phyloP scores from a whole-genome alignment of 1,140 invertebrate species.

The Drosophila willistoni region DNA sequence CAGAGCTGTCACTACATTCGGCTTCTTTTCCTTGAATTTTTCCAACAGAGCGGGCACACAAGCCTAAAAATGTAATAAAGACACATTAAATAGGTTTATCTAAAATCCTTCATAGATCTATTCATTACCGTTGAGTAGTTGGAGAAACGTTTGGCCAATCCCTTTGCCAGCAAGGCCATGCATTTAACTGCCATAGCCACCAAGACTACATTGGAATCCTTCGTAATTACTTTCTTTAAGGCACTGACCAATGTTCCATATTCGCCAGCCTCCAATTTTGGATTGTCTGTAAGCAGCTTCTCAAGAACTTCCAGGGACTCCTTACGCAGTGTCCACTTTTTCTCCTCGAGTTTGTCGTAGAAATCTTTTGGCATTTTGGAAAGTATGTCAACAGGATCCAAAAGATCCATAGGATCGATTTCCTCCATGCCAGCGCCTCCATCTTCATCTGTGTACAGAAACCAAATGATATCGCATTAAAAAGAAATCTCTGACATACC shows the following conservation, averaged over 20 bases:
- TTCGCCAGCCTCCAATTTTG: constrained; percentile 95
- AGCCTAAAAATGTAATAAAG: constrained; percentile 69
- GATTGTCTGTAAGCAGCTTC: constrained; percentile 89
- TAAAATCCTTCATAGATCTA: not conserved
- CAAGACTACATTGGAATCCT: constrained; percentile 98
- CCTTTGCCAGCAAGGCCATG: constrained; percentile 91
- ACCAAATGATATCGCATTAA: not conserved
- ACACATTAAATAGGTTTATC: not conserved
- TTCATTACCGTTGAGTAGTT: constrained; percentile 88
- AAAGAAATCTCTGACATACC: not conserved
- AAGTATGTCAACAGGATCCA: constrained; percentile 96
- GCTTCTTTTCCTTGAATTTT: constrained; percentile 99
- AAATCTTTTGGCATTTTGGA: constrained; percentile 97
- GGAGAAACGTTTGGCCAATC: constrained; percentile 94
- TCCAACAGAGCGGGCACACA: constrained; percentile 93
- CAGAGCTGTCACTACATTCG: constrained; percentile 92
- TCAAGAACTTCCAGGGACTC: constrained; percentile 94
- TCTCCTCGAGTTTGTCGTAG: constrained; percentile 96
- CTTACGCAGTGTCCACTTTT: constrained; percentile 99
- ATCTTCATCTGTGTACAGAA: constrained; percentile 71
- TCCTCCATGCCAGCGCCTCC: constrained; percentile 87
- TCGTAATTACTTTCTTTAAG: constrained; percentile 96
- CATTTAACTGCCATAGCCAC: constrained; percentile 94
- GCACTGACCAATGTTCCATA: constrained; percentile 95
- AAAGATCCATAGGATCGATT: constrained; percentile 95